Percentiles rank a stretch among this genome's conserved stretches.
phyloP scores from a whole-genome alignment of 2,113 vertebrate genomes.

The Cyphomyrus plagiostoma region DNA sequence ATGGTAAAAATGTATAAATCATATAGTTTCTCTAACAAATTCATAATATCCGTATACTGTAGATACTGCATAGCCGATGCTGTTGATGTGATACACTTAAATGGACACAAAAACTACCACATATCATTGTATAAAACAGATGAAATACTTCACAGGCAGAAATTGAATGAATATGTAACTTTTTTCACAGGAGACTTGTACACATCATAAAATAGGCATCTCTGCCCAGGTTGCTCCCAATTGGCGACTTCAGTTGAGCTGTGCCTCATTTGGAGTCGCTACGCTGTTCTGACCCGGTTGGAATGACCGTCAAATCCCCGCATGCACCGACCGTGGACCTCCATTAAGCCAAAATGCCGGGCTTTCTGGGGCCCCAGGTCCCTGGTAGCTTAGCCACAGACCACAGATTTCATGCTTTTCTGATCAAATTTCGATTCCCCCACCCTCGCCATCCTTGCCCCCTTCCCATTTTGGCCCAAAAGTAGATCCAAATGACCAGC shows the following conservation, averaged over 20 bases:
- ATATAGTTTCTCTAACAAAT: neutral
- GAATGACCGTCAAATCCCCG: neutral
- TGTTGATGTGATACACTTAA: neutral
- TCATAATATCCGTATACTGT: neutral
- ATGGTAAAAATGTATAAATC: neutral
- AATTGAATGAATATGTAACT: neutral
- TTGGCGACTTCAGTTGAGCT: neutral
- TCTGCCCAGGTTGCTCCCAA: neutral
- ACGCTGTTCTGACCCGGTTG: neutral
- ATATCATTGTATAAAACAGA: neutral
- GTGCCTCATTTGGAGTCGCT: neutral
- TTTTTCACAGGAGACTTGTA: neutral
- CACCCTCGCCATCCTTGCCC: constrained; percentile 15
- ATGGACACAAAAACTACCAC: neutral
- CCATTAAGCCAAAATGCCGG: neutral
- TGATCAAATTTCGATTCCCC: constrained; percentile 23
- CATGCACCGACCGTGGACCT: neutral
- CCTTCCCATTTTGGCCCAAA: neutral
- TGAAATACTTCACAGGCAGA: neutral
- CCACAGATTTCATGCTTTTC: constrained; percentile 34
- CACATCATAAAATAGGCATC: neutral
- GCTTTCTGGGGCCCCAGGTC: neutral
- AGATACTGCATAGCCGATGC: neutral
- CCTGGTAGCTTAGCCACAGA: neutral
- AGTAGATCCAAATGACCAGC: neutral